A percentile compares a stretch with the other conserved stretches of the same genome.
Conservation (phyloP, 2,113 vertebrate species). For the Anguilla rostrata region DNA sequence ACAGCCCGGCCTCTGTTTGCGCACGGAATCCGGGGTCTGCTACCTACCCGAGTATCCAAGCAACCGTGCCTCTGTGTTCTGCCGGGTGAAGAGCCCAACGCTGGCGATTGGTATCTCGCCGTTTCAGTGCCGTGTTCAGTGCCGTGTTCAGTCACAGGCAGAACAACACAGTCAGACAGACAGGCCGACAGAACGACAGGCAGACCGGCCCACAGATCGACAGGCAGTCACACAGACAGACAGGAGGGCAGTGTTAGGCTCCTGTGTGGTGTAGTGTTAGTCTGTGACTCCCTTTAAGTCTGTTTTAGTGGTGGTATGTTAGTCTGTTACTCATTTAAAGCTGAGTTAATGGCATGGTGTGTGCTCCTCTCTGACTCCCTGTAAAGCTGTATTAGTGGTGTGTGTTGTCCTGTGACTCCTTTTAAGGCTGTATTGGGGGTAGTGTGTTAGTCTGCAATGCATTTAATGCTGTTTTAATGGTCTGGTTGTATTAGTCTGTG, state of each 20-base stretch:
- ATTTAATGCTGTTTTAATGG: not conserved
- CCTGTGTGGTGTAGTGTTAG: not conserved
- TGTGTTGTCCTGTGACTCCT: not conserved
- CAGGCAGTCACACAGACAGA: not conserved
- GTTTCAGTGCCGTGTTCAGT: not conserved
- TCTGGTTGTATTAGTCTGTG: not conserved
- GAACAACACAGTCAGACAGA: not conserved
- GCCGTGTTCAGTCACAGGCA: not conserved
- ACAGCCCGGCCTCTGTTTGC: conserved; percentile 5
- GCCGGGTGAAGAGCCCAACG: conserved; percentile 11
- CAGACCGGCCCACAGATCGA: not conserved
- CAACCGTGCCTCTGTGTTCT: conserved; percentile 17
- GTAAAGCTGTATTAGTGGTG: too few species aligned
- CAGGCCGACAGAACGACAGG: not conserved
- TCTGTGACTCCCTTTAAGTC: not conserved
- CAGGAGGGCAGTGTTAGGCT: too few species aligned
- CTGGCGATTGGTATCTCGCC: not conserved
- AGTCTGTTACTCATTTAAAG: too few species aligned
- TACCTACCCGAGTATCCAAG: conserved; percentile 20
- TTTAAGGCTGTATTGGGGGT: not conserved
- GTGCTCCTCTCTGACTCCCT: too few species aligned
- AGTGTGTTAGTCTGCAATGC: not conserved
- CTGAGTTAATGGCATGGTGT: too few species aligned
- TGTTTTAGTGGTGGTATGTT: not conserved
- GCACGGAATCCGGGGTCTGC: conserved; percentile 4